Evolutionary conservation across 2,888 invertebrate species (phyloP).

Genomic region (Drosophila fungiperda): DNA sequence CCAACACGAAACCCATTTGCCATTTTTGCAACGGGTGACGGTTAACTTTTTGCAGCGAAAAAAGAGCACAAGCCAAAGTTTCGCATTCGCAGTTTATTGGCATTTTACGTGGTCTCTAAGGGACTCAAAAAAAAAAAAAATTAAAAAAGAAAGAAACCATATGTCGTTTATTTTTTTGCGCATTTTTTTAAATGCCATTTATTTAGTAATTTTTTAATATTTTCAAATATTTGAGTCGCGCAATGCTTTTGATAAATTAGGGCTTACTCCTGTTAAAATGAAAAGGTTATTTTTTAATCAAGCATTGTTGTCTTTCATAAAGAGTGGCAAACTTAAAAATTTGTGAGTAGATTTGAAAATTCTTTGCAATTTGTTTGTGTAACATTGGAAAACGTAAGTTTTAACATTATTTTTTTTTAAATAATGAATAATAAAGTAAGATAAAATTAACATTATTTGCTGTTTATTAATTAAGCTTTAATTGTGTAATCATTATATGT

Average conservation of each 20-base stretch:
- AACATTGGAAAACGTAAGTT: background rate
- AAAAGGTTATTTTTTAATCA: background rate
- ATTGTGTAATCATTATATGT: background rate
- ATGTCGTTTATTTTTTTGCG: conserved; percentile 26
- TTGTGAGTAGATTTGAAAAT: background rate
- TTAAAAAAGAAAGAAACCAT: background rate
- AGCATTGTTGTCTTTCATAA: background rate
- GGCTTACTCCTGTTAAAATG: background rate
- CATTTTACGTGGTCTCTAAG: conserved; percentile 64
- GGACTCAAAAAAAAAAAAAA: conserved; percentile 1
- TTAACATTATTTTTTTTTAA: background rate
- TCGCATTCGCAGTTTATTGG: conserved; percentile 69
- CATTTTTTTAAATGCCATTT: conserved; percentile 69
- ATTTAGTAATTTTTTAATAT: conserved; percentile 72
- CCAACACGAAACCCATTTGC: conserved; percentile 52
- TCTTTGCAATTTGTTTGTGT: background rate
- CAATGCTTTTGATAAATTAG: conserved; percentile 25
- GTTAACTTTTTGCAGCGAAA: conserved; percentile 40
- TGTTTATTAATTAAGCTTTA: background rate
- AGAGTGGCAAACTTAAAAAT: too few relatives aligned
- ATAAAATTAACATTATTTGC: background rate
- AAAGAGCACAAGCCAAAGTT: conserved; percentile 61
- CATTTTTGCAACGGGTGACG: conserved; percentile 35
- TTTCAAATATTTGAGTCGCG: conserved; percentile 42
- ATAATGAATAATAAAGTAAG: background rate